phyloP scores from a whole-genome alignment of 2,888 invertebrate genomes.

The Rotaria macrura region DNA sequence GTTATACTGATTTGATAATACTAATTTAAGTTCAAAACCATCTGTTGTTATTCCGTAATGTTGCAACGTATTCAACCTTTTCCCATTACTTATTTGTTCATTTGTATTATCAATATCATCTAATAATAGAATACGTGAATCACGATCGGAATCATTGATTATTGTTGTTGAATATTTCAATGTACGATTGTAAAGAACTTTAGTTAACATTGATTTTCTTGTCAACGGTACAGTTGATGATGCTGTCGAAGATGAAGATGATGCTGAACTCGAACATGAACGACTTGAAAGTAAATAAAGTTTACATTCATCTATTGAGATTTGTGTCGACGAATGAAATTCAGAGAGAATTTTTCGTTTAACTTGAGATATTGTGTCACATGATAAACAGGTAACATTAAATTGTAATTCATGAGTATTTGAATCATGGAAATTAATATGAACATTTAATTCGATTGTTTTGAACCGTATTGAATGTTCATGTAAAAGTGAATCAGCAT shows the following conservation, averaged over 20 bases:
- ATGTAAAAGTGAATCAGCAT: neutral
- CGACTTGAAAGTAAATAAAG: neutral
- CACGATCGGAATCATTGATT: neutral
- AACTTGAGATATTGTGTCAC: neutral
- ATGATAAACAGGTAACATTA: neutral
- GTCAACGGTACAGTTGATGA: neutral
- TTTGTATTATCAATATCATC: constrained; percentile 18
- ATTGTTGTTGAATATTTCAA: neutral
- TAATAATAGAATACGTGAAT: neutral
- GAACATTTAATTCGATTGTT: neutral
- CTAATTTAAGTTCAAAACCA: constrained; percentile 45
- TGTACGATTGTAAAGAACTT: neutral
- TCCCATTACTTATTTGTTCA: constrained; percentile 76
- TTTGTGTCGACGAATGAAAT: neutral
- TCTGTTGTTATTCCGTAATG: constrained; percentile 88
- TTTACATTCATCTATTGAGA: neutral
- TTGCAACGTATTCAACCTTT: constrained; percentile 83
- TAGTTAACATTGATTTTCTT: neutral
- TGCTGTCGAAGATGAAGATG: neutral
- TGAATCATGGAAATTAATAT: neutral
- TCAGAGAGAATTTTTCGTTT: neutral
- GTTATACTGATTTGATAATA: neutral
- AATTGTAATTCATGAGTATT: neutral
- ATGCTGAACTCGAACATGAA: neutral
- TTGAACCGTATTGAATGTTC: neutral